Base-by-base conservation (phyloP, 2,797 vertebrate genomes). In the Rhyacichthys aspro region DNA sequence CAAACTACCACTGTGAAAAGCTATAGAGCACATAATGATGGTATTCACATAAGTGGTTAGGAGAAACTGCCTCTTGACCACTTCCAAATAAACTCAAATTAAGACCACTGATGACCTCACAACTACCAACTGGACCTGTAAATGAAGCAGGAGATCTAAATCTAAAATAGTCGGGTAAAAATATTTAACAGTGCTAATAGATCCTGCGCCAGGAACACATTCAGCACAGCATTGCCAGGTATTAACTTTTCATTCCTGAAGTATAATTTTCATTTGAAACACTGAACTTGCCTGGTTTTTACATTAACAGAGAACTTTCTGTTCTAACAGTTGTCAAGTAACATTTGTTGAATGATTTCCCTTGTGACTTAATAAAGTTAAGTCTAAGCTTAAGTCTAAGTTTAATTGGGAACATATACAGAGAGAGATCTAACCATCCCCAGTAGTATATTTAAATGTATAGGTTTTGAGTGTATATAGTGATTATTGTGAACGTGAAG, bases 41-140 rank as follows among this genome's bases (percentile, higher is more conserved):
- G 83, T 65, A 84, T 85, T 90, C 81, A 86, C 79, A 70, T 86
- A 57, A 86, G 88, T 76, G 88, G 88, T 90, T 78, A 67, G 55
- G 64, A 73, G 78, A 67, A 73, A 63, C 72, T 63, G 81, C 76
- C 78, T 86, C 71, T 76, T 86, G 84, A 89, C 89, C 87, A 89
- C 88, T 87, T 90, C 86, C 89, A 89, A 79, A 87, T 81, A 85
- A 77, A 46, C 78, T 86, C 79, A 84, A 84, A 82, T 79, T 79
- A 79, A 83, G 79, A 81, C 68, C 59, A 55, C 71, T 59, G 79
- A 87, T 86, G 85, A 86, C 71, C 68, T 81, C 78, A 78, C 33
- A 0, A 37, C 79, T 61, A 34, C 73, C 63, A 73, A 55, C 58
- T 59, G 55, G 70, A 44, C 77, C 52, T 46, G 68, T 58, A 59